Evolutionary conservation across 2,888 invertebrate genomes (phyloP).

Genomic region (Coenonympha glycerion): DNA sequence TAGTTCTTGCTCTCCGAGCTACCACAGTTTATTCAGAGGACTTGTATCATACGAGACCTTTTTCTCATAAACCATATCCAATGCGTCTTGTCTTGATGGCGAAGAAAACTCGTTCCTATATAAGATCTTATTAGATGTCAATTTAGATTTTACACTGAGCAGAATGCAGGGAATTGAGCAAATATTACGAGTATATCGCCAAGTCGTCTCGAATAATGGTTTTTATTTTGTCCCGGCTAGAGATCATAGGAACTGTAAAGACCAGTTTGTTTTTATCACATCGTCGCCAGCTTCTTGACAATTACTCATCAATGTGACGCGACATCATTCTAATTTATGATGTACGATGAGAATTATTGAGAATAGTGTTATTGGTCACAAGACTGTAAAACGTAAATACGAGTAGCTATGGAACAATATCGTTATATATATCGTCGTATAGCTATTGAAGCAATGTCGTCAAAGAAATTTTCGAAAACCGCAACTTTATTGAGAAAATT

Average conservation of each 20-base stretch:
- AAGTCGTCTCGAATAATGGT: conserved; percentile 20
- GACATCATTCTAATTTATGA: conserved; percentile 37
- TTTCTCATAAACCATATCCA: conserved; percentile 37
- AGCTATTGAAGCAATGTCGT: too few species aligned
- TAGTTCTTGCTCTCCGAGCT: conserved; percentile 17
- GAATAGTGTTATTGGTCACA: conserved; percentile 34
- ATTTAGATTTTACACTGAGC: conserved; percentile 43
- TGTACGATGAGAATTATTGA: conserved; percentile 39
- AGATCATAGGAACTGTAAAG: conserved; percentile 10
- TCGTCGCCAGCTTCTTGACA: conserved; percentile 31
- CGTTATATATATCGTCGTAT: too few species aligned
- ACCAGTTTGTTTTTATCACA: conserved; percentile 11
- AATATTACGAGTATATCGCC: conserved; percentile 28
- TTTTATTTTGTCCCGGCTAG: conserved; percentile 22
- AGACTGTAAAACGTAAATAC: conserved; percentile 1
- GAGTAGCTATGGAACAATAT: too few species aligned
- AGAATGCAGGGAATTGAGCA: conserved; percentile 40
- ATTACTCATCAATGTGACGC: conserved; percentile 41
- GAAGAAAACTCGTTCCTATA: conserved; percentile 41
- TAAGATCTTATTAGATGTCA: conserved; percentile 47
- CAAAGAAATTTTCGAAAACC: too few species aligned
- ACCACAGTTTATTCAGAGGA: conserved; percentile 16
- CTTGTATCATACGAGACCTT: conserved; percentile 28
- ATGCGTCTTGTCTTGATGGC: conserved; percentile 14
- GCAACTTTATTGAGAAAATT: too few species aligned